These are phyloP conservation scores for Teleogryllus oceanicus DNA, from an alignment of 2,888 invertebrate genomes.

Conservation along the genomic window DNA sequence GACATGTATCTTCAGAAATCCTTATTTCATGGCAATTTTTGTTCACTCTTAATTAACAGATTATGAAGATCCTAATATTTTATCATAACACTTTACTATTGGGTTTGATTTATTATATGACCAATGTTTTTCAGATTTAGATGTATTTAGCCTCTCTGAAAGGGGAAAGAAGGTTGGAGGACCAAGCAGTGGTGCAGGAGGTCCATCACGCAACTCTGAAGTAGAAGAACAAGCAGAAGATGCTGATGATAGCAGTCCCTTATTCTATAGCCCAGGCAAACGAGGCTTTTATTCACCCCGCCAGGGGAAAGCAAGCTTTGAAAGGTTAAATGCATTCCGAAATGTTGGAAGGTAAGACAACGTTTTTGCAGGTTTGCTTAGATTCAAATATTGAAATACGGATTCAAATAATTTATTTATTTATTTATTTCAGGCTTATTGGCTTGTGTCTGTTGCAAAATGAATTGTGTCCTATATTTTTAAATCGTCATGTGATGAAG, in stretches of 20 bases:
- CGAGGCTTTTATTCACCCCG: constrained; percentile 94
- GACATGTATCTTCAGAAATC: not conserved
- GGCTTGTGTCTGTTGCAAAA: constrained; percentile 96
- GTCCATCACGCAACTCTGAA: constrained; percentile 38
- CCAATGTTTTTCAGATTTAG: constrained; percentile 58
- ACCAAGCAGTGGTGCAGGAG: constrained; percentile 35
- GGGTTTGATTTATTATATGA: no score
- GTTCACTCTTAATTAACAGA: no score
- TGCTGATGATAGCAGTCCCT: constrained; percentile 70
- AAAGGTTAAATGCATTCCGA: constrained; percentile 93
- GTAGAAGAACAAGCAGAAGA: constrained; percentile 56
- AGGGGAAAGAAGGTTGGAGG: constrained; percentile 49
- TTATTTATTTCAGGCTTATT: constrained; percentile 72
- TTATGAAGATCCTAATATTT: no score
- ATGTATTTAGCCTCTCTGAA: constrained; percentile 77
- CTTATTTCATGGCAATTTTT: no score
- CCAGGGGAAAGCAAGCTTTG: constrained; percentile 85
- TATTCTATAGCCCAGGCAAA: constrained; percentile 93
- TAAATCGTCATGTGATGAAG: constrained; percentile 95
- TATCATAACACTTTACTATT: no score
- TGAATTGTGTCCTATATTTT: constrained; percentile 92
- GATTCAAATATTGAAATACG: not conserved
- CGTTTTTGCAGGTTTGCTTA: not conserved
- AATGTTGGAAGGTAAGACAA: constrained; percentile 81
- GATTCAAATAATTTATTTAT: not conserved